Evolutionary conservation across 2,888 invertebrate species (phyloP).

Genomic region (Craniophora ligustri): DNA sequence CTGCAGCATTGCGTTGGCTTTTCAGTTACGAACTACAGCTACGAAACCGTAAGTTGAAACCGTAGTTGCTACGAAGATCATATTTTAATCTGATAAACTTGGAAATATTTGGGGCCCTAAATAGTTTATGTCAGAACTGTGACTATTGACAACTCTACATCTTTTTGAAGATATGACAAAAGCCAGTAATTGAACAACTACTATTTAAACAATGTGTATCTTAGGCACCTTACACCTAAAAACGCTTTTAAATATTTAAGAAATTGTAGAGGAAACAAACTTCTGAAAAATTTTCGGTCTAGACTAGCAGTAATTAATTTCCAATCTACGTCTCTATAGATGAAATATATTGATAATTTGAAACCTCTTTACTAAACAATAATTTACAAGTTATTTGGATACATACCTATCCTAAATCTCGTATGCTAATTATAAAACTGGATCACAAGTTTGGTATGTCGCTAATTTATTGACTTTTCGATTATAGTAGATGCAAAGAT

Average conservation of each 20-base stretch:
- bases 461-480: constrained; percentile 54
- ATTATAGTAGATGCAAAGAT: constrained; percentile 45
- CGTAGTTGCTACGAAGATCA: not conserved
- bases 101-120: constrained; percentile 23
- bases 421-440: constrained; percentile 57
- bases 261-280: constrained; percentile 22
- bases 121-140: constrained; percentile 28
- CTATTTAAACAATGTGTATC: too few relatives aligned
- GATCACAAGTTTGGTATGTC: constrained; percentile 57
- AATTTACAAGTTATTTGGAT: constrained; percentile 36
- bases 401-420: constrained; percentile 37
- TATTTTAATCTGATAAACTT: constrained; percentile 20
- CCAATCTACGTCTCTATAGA: not conserved
- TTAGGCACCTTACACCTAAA: constrained; percentile 2
- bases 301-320: too few relatives aligned
- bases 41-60: not conserved
- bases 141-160: constrained; percentile 39
- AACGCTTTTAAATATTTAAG: too few relatives aligned
- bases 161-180: constrained; percentile 30
- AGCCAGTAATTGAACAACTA: constrained; percentile 41
- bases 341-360: not conserved
- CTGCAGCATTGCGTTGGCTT: constrained; percentile 18
- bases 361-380: constrained; percentile 36
- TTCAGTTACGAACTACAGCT: constrained; percentile 1
- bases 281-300: too few relatives aligned